Evolutionary conservation across 2,888 invertebrate species (phyloP).

Genomic region (Spisula solida): DNA sequence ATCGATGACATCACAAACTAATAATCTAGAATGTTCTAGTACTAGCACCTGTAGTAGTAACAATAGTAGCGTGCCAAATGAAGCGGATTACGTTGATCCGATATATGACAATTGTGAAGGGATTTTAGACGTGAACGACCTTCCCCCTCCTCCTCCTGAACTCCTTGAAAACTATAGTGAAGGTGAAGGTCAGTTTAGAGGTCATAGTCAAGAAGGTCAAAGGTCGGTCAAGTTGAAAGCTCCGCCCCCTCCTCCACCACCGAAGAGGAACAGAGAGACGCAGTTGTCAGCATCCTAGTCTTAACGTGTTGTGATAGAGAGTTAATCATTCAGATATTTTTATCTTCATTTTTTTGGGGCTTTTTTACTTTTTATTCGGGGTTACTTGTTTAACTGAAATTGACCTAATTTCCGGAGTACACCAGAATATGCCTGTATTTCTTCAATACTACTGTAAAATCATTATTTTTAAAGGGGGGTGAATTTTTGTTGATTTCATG

Average conservation of each 20-base stretch:
- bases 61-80: constrained; percentile 67
- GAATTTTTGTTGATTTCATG: too few species aligned
- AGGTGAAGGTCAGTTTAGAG: constrained; percentile 47
- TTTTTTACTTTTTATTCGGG: not conserved
- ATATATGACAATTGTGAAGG: constrained; percentile 82
- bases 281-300: constrained; percentile 74
- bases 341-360: not conserved
- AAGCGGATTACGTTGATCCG: constrained; percentile 68
- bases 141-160: constrained; percentile 85
- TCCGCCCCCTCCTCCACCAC: constrained; percentile 82
- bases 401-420: too few species aligned
- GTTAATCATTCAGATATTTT: constrained; percentile 11
- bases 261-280: constrained; percentile 83
- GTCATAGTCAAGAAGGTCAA: constrained; percentile 61
- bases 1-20: constrained; percentile 57
- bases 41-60: constrained; percentile 48
- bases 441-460: too few species aligned
- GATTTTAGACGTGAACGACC: constrained; percentile 83
- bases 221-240: constrained; percentile 61
- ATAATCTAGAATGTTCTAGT: constrained; percentile 52
- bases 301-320: constrained; percentile 20
- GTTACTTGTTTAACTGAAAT: too few species aligned
- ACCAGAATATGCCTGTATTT: too few species aligned
- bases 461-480: too few species aligned
- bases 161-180: constrained; percentile 75